Percentiles rank a stretch among this genome's conserved stretches.
Conservation (phyloP, 2,113 vertebrate genomes). For the Casuarius casuarius region DNA sequence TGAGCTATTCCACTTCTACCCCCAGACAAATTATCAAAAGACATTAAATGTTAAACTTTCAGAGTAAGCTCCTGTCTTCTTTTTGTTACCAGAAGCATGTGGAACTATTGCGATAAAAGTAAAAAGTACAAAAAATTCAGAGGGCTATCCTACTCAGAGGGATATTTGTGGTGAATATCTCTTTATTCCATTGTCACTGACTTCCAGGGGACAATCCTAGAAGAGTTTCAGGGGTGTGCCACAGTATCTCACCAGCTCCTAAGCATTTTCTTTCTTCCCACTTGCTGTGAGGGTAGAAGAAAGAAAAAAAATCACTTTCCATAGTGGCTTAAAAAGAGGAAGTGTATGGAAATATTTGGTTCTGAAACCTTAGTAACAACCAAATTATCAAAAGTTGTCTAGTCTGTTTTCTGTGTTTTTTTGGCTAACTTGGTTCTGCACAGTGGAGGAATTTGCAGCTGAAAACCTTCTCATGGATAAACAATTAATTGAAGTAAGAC, state of each 20-base stretch:
- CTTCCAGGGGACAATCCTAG: background rate
- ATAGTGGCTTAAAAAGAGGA: background rate
- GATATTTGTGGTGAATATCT: background rate
- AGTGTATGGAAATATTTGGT: background rate
- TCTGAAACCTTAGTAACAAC: background rate
- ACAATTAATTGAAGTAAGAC: background rate
- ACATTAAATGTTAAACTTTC: fast-evolving
- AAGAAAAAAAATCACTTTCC: background rate
- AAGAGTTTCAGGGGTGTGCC: background rate
- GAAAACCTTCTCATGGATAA: background rate
- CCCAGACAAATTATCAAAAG: background rate
- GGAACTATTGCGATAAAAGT: background rate
- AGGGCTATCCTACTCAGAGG: background rate
- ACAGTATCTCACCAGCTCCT: background rate
- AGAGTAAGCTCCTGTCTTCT: background rate
- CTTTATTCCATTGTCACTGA: background rate
- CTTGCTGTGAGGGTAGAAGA: background rate
- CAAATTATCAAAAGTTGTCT: background rate
- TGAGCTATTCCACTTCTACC: background rate
- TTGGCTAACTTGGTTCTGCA: background rate
- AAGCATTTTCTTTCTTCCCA: background rate
- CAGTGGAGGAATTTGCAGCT: background rate
- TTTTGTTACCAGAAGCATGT: background rate
- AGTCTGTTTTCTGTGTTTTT: background rate
- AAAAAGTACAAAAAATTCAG: background rate